Percentiles rank a stretch among this genome's conserved stretches.
phyloP scores from a whole-genome alignment of 2,888 invertebrate genomes.

The Ophion slaviceki region DNA sequence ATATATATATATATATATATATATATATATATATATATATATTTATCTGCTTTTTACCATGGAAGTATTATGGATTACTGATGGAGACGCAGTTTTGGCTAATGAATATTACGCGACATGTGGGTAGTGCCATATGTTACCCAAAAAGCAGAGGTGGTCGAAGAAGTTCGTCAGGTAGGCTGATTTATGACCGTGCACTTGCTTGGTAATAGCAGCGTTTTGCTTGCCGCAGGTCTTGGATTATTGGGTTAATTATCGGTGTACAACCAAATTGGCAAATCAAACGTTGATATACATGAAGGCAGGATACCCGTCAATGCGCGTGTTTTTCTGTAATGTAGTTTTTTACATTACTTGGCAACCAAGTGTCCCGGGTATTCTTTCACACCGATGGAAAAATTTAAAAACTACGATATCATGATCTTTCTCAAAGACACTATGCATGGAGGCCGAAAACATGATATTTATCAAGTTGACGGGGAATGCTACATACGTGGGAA shows the following conservation, averaged over 20 bases:
- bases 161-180: slow-evolving; percentile 38
- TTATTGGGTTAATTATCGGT: slow-evolving; percentile 50
- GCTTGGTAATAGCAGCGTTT: slow-evolving; percentile 42
- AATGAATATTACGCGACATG: background rate
- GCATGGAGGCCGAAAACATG: too few relatives aligned
- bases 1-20: background rate
- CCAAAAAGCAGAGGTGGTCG: background rate
- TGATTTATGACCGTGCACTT: slow-evolving; percentile 38
- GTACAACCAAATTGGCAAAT: slow-evolving; percentile 51
- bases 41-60: background rate
- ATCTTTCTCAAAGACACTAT: background rate
- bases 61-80: background rate
- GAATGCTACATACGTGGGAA: background rate
- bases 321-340: background rate
- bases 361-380: background rate
- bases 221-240: slow-evolving; percentile 15
- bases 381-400: background rate
- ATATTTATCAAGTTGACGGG: background rate
- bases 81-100: background rate
- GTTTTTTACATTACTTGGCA: background rate
- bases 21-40: too few relatives aligned
- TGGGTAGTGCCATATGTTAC: background rate
- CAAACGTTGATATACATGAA: slow-evolving; percentile 12
- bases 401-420: background rate
- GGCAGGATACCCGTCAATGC: slow-evolving; percentile 26